Percentiles rank a stretch among this genome's conserved stretches.
These are phyloP conservation scores for Silurus asotus DNA, from an alignment of 2,113 vertebrate species.

Conservation along the genomic window DNA sequence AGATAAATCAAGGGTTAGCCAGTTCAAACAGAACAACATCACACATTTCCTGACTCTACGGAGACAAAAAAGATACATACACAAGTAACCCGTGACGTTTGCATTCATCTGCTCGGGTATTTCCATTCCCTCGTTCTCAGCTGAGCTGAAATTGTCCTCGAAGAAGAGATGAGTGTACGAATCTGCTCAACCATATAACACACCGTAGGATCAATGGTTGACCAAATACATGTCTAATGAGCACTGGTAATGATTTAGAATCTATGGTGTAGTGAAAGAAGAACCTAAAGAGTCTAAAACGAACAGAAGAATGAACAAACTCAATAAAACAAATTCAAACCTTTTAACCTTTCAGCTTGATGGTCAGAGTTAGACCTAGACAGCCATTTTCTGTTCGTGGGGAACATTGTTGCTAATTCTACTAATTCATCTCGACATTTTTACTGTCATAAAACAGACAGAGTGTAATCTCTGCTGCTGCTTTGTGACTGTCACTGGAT, in stretches of 20 bases:
- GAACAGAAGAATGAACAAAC: neutral
- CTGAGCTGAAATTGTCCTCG: neutral
- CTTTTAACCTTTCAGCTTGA: neutral
- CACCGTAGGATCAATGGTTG: neutral
- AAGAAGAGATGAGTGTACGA: neutral
- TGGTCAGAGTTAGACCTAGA: neutral
- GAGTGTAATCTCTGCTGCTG: neutral
- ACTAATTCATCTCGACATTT: neutral
- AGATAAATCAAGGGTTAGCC: neutral
- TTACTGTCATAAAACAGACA: slow-evolving; percentile 4
- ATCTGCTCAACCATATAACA: neutral
- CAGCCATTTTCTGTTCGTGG: neutral
- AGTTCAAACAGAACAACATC: neutral
- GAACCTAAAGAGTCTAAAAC: neutral
- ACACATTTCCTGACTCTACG: too few species aligned
- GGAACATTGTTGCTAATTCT: neutral
- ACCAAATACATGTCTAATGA: neutral
- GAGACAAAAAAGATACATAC: too few species aligned
- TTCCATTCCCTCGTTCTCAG: neutral
- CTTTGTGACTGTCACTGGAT: slow-evolving; percentile 28
- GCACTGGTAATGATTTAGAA: neutral
- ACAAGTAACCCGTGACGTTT: too few species aligned
- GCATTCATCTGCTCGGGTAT: neutral
- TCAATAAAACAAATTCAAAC: neutral
- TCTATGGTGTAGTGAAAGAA: neutral